Percentiles rank a stretch among this genome's conserved stretches.
Conservation (phyloP, 2,113 vertebrate species). For the Phalacrocorax carbo region DNA sequence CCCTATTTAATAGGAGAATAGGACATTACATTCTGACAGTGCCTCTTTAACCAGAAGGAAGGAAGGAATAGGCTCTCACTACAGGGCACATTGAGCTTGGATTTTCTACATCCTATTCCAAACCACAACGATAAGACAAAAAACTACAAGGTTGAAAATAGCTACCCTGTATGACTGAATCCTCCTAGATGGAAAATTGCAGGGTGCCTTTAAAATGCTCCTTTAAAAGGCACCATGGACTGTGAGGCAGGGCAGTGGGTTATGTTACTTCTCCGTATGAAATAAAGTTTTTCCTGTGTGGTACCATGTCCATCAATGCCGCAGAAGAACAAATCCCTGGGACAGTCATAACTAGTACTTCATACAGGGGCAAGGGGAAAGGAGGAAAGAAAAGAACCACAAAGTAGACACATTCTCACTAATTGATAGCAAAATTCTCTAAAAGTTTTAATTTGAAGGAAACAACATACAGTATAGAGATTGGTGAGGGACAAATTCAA, state of each 20-base stretch:
- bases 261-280: neutral
- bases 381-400: neutral
- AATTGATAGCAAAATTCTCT: neutral
- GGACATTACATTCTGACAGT: neutral
- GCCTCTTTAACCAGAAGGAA: neutral
- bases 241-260: too few species aligned
- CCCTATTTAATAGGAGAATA: neutral
- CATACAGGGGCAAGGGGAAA: neutral
- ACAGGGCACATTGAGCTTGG: neutral
- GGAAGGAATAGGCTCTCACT: neutral
- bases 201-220: neutral
- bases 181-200: neutral
- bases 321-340: neutral
- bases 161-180: neutral
- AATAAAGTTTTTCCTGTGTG: neutral
- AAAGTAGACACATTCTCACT: neutral
- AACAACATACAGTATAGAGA: neutral
- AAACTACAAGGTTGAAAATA: neutral
- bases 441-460: neutral
- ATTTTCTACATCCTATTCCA: neutral
- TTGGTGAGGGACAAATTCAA: neutral
- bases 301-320: neutral
- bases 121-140: neutral
- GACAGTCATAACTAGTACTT: neutral
- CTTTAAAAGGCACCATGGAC: too few species aligned